Evolutionary conservation across 2,113 vertebrate genomes (phyloP), one percentile per base, ranked within the genome.

Genomic region (Epinephelus fuscoguttatus): DNA sequence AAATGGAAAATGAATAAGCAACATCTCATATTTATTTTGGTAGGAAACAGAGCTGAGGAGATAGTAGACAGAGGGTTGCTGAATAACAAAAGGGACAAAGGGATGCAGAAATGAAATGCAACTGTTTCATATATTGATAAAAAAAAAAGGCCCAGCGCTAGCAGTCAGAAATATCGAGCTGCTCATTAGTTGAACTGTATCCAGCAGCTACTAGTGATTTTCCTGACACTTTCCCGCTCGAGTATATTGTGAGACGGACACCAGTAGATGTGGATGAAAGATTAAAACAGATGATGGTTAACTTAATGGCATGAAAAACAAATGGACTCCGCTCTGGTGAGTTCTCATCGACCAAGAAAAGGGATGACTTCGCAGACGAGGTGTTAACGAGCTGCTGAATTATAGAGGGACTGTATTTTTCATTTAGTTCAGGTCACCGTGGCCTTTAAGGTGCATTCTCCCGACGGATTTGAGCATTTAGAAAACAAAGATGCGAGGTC

Each of bases 181-280:
- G 52, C 78, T 85, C 71, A 86, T 86, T 84, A 78, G 77, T 67
- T 70, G 40, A 79, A 77, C 57, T 62, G 55, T 60, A 71, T 88
- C 81, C 75, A 75, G 47, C 50, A 86, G 75, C 74, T 63, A 4
- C 40, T 57, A 40, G 52, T 33, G 69, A 84, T 82, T 82, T 85
- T 78, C 47, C n/a, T 79, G 56, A 82, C 69, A 50, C 33, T 64
- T 70, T 66, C 60, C 37, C 59, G 40, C 66, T 72, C 33, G 70
- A 67, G 71, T 62, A 70, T 42, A 60, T 70, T 67, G 56, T 19
- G 57, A 53, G 42, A 67, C 15, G 80, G 49, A 75, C 19, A 62
- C 27, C 40, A 53, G 47, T 5, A 52, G 19, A 50, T 61, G n/a
- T 37, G 7, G 42, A n/a, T 37, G 18, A 59, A 78, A 40, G 17